Base-by-base conservation (phyloP, 1,140 invertebrate species). In the Ericerus pela region DNA sequence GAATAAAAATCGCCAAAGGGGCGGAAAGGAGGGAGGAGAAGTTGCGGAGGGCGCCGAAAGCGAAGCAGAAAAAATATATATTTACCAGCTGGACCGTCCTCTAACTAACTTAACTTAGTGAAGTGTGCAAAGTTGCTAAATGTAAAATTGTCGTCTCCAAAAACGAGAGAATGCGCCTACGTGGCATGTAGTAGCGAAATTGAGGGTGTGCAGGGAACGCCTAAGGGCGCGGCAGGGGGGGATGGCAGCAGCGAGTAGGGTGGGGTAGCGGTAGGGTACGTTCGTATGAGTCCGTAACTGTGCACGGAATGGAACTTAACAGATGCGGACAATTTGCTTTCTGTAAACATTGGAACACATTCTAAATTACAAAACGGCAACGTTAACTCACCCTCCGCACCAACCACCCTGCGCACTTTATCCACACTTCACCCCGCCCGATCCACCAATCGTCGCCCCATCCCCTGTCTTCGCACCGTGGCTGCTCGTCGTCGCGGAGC, bases 71-170 rank as follows among this genome's bases (percentile, higher is more conserved):
- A n/a, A n/a, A n/a, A n/a, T n/a, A n/a, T n/a, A n/a, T n/a, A n/a
- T 47, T 47, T 47, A 47, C 41, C 41, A 47, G 41, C 41, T 47
- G 41, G 41, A 47, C 41, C 41, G 41, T 47, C 41, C 41, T n/a
- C n/a, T 47, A 47, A 47, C 41, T 47, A 47, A 16, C 33, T 54
- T 36, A 37, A 33, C 16, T 36, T 26, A 38, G 31, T 33, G 24
- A 30, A 30, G 53, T 28, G 53, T 54, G 31, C 30, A 37, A 37
- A 47, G 36, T 28, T 33, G 5, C 20, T 36, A 28, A 24, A 29
- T 33, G 37, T 43, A 28, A 47, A 28, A 37, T 38, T 55, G 41
- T n/a, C 36, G 30, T 37, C 30, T 47, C 54, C 16, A 26, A 29
- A 26, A 16, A 27, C 26, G 14, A 36, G 31, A 30, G 11, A 16